Evolutionary conservation across 1,140 invertebrate species (phyloP).

Genomic region (Philopotamus ludificatus): DNA sequence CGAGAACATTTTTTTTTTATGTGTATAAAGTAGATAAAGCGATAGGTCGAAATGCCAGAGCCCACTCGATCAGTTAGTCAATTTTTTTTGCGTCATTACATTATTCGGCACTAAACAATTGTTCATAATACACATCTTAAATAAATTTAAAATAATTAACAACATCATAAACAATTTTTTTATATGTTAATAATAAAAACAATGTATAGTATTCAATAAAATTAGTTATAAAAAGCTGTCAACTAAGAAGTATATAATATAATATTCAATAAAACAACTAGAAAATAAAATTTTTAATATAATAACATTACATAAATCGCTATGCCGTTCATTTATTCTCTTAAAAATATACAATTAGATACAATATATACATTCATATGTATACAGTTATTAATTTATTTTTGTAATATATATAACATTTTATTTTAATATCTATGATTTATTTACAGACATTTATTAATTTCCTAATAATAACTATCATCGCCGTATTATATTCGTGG

Average conservation of each 20-base stretch:
- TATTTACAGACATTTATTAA: constrained; percentile 27
- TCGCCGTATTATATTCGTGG: neutral
- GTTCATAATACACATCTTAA: too few species aligned
- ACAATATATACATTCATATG: too few species aligned
- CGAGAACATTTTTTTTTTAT: too few species aligned
- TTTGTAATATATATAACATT: neutral
- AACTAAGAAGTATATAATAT: neutral
- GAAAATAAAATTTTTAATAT: constrained; percentile 11
- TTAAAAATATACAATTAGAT: constrained; percentile 11
- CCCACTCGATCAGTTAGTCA: too few species aligned
- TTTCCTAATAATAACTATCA: neutral
- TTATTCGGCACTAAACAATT: too few species aligned
- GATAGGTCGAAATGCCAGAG: too few species aligned
- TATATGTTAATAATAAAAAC: neutral
- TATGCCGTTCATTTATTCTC: neutral
- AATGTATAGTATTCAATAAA: neutral
- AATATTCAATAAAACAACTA: neutral
- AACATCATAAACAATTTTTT: constrained; percentile 3
- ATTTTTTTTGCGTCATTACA: too few species aligned
- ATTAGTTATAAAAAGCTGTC: neutral
- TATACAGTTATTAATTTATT: too few species aligned
- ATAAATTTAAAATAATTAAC: neutral
- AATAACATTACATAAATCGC: constrained; percentile 9
- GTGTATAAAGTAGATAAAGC: too few species aligned
- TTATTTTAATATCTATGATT: constrained; percentile 20